Base-by-base conservation (phyloP, 2,113 vertebrate species). In the Vireo altiloquus region DNA sequence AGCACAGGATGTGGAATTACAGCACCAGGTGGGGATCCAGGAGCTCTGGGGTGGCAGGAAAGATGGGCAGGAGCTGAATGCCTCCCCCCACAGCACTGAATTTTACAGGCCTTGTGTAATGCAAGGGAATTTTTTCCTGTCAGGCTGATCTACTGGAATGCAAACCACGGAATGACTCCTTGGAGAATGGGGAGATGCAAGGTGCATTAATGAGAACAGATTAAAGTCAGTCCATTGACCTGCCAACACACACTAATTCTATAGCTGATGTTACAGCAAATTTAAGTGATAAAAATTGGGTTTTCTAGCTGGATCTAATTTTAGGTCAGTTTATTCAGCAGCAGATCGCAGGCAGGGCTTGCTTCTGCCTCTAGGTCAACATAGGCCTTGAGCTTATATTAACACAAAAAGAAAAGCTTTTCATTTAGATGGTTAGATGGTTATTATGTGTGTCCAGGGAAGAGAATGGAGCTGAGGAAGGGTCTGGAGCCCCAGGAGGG, bases 31-130 rank as follows among this genome's bases (percentile, higher is more conserved):
- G 46, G 37, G 80, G 20, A 77, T 28, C 11, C 54, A 33, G 63
- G 63, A 82, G 40, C 16, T 61, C 47, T 39, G 37, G 49, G 22
- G 39, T 23, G 52, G 37, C 30, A n/a, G 42, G 30, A 20, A 33
- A 7, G 44, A 12, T 15, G 49, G 31, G 1, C 31, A 15, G 18
- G 4, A 49, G 42, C 28, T 13, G 17, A 47, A 39, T 19, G 52
- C 17, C 30, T 70, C 59, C 4, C 4, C 1, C 47, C 53, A 9
- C 19, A 30, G 21, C 33, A 6, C 28, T 1, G 9, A 2, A 4
- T 52, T 80, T 60, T 57, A 40, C 24, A 37, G 33, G 22, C 3
- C 2, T 18, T 23, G n/a, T 24, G 47, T 7, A 8, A 13, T 7
- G 23, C n/a, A 8, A 5, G 31, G 5, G 24, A 35, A 18, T 31